Evolutionary conservation across 2,888 invertebrate genomes (phyloP).

Genomic region (Drosophila anomalata): DNA sequence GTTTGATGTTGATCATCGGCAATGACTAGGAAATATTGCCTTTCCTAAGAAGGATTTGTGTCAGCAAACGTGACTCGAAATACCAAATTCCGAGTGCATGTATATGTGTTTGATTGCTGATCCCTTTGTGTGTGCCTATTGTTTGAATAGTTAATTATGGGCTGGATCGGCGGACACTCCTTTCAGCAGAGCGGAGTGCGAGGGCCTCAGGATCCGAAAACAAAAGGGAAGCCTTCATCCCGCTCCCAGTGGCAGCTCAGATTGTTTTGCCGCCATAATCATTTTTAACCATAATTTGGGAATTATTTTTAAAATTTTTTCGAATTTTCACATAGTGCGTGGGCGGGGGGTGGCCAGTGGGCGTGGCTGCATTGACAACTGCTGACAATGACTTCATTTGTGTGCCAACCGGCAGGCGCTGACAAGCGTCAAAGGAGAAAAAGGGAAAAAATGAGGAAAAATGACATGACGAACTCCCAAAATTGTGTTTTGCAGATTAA

Average conservation of each 20-base stretch:
- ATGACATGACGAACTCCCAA: slow-evolving; percentile 36
- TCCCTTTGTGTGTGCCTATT: slow-evolving; percentile 74
- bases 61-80: slow-evolving; percentile 78
- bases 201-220: slow-evolving; percentile 35
- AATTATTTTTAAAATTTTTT: slow-evolving; percentile 66
- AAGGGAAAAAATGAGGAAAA: slow-evolving; percentile 18
- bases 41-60: slow-evolving; percentile 79
- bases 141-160: slow-evolving; percentile 80
- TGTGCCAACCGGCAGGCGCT: slow-evolving; percentile 44
- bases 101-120: slow-evolving; percentile 67
- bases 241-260: slow-evolving; percentile 40
- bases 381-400: slow-evolving; percentile 78
- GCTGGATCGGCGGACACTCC: slow-evolving; percentile 77
- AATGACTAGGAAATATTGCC: slow-evolving; percentile 77
- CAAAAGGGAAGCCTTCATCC: slow-evolving; percentile 37
- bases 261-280: slow-evolving; percentile 56
- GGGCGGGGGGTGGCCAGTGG: slow-evolving; percentile 35
- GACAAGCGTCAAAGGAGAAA: slow-evolving; percentile 28
- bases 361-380: slow-evolving; percentile 74
- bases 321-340: slow-evolving; percentile 45
- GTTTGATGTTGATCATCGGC: slow-evolving; percentile 48
- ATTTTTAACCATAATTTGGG: slow-evolving; percentile 74
- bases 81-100: slow-evolving; percentile 46
- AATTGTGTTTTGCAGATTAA: slow-evolving; percentile 60
- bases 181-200: slow-evolving; percentile 46